Evolutionary conservation across 2,888 invertebrate genomes (phyloP), one percentile per base, ranked within the genome.

Genomic region (Archips crataeganus): DNA sequence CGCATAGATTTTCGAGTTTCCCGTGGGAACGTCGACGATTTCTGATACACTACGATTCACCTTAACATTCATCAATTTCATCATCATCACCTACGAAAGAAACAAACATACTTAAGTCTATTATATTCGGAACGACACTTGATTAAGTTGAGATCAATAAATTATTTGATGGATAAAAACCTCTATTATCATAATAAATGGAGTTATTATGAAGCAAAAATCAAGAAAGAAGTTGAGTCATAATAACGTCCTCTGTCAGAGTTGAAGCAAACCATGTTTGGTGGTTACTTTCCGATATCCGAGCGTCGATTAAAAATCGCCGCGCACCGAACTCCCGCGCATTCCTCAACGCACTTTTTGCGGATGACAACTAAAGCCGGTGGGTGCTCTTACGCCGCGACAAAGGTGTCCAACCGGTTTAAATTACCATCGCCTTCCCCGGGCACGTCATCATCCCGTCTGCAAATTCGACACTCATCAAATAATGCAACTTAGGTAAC

Each of bases 341-440:
- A 91, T 90, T 87, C 89, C 90, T 85, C 85, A 86, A 88, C 87
- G 86, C 85, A 89, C 87, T 93, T 93, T 93, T 94, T 93, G 93
- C 89, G 88, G 87, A 91, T 94, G 93, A 92, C 92, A 90, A 74
- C 94, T 92, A 90, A 93, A 91, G 88, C 85, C 87, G 89, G 88
- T 86, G 86, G 87, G 54, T 74, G 74, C 69, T 69, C 74, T 85
- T 87, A 88, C 83, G 82, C 85, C 82, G 87, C 89, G 87, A 89
- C 90, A 89, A 91, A 92, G 91, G 91, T 89, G 91, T 89, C 80
- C 89, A 87, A 93, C 94, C 94, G 94, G 94, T 94, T 94, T 92
- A 80, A 82, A 88, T 90, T 86, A 87, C 90, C 87, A 85, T 85
- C 89, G 86, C 88, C 87, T 86, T 85, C 86, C 86, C 79, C 81